Base-by-base conservation (phyloP, 2,113 vertebrate genomes). In the Columba livia region DNA sequence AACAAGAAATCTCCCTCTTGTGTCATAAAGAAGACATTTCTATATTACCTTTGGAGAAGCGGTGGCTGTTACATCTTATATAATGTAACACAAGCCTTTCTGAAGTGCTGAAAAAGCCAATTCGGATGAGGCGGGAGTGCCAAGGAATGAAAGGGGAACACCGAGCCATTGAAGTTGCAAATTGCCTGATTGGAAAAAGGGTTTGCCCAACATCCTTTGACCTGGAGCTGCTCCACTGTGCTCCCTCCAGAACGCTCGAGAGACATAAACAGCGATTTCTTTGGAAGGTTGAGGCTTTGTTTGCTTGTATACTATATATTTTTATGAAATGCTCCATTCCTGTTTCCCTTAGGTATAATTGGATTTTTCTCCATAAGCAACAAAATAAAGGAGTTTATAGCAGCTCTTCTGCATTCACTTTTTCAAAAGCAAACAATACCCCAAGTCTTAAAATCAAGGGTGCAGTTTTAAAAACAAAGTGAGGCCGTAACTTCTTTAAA, bases 401-500 rank as follows among this genome's bases (percentile, higher is more conserved):
- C 77, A 64, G 32, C 34, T 81, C 85, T 79, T 58, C 58, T 80
- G 64, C 51, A 54, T 62, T 77, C 48, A n/a, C 67, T 81, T 44
- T 47, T 64, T 92, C 78, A 89, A 93, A 79, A 91, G 66, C 79
- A 79, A 96, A 79, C 79, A 69, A 53, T 58, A 89, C 36, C 54
- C 70, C 40, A 81, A 58, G 2, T 3, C 57, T 90, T 89, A 79
- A 92, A 90, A 89, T 23, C 89, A 51, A 81, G 80, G 24, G 53
- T 79, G 44, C 77, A 67, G 81, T 95, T 93, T 90, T 48, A 81
- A 89, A 82, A 80, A 83, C 83, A 67, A 81, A 47, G 29, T 61
- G 60, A 81, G 77, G 77, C 89, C 86, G 83, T 93, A 95, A 92
- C 61, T 95, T 58, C 65, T 95, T 92, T 90, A 53, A 96, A 93